Percentiles rank a stretch among this genome's conserved stretches.
phyloP scores from a whole-genome alignment of 92 coral and sea anemone species.

The Muricea muricata region DNA sequence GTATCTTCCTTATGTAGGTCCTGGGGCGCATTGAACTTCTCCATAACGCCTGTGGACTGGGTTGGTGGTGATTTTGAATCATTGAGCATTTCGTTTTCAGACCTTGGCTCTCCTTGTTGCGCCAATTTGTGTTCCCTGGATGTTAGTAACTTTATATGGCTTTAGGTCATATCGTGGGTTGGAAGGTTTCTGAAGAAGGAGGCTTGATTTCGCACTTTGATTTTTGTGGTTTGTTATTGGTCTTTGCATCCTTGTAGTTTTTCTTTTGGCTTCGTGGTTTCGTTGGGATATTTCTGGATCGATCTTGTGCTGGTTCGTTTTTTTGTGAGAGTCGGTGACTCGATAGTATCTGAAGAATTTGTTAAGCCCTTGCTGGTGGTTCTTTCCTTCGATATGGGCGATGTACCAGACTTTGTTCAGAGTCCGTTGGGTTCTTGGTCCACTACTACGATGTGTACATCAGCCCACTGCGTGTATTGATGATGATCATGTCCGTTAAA shows the following conservation, averaged over 20 bases:
- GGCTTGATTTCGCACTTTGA: background rate
- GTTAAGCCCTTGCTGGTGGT: background rate
- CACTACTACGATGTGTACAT: background rate
- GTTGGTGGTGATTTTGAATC: background rate
- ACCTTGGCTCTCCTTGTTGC: background rate
- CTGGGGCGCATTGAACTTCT: background rate
- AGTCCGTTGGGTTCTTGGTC: slow-evolving; percentile 13
- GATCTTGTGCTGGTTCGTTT: background rate
- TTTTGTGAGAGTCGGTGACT: background rate
- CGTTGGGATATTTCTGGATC: background rate
- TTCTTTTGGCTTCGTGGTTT: background rate
- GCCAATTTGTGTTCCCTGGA: background rate
- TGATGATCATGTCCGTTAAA: slow-evolving; percentile 4
- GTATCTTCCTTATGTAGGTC: background rate
- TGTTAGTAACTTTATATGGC: background rate
- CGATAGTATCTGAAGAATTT: background rate
- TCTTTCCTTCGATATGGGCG: background rate
- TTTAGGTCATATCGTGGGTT: background rate
- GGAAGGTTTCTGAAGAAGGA: slow-evolving; percentile 1
- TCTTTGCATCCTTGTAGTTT: background rate
- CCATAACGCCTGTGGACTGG: background rate
- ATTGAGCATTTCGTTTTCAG: background rate
- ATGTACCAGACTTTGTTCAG: background rate
- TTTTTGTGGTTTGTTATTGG: background rate
- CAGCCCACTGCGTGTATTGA: background rate